Percentiles rank a stretch among this genome's conserved stretches.
Conservation (phyloP, 2,888 invertebrate species). For the Eugnorisma glareosa region DNA sequence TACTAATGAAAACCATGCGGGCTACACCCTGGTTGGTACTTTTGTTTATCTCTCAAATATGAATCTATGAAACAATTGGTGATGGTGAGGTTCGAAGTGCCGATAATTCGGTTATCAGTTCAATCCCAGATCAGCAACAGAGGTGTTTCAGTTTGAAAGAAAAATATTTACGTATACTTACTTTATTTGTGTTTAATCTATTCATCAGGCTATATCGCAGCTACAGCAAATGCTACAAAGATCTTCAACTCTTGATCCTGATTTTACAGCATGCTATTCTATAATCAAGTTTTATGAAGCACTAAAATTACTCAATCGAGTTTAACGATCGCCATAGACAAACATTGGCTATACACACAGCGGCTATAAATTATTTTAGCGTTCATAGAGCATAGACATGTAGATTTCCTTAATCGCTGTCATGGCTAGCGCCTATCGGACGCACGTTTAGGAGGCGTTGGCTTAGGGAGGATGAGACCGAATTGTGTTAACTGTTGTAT, state of each 20-base stretch:
- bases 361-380: constrained; percentile 61
- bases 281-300: constrained; percentile 42
- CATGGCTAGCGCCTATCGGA: constrained; percentile 65
- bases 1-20: not conserved
- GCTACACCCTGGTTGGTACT: not conserved
- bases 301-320: constrained; percentile 52
- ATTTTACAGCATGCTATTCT: constrained; percentile 20
- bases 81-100: not conserved
- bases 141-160: not conserved
- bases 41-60: not conserved
- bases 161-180: not conserved
- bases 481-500: not conserved
- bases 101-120: not conserved
- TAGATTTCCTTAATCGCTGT: constrained; percentile 71
- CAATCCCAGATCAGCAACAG: not conserved
- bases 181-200: not conserved
- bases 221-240: not conserved
- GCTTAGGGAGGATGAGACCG: constrained; percentile 54
- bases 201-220: not conserved
- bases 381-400: constrained; percentile 64
- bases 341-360: constrained; percentile 59
- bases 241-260: not conserved
- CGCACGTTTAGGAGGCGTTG: constrained; percentile 59
- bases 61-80: not conserved
- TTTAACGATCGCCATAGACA: constrained; percentile 57